Evolutionary conservation across 2,797 vertebrate genomes (phyloP).

Genomic region (Heliangelus exortis): DNA sequence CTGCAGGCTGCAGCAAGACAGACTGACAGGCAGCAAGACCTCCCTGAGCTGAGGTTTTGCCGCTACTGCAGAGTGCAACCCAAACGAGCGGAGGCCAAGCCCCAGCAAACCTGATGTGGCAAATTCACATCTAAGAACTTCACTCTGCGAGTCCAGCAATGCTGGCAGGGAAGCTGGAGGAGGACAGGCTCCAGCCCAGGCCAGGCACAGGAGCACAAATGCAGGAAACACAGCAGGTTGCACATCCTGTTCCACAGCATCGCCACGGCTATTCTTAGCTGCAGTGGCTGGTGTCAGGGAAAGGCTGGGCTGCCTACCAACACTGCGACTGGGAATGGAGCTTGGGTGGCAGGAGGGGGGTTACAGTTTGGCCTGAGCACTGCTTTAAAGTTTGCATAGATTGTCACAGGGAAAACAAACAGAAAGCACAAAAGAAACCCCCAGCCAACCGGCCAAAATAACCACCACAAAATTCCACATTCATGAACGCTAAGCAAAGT

Average conservation of each 20-base stretch:
- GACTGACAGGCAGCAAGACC: background rate
- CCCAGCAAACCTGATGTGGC: background rate
- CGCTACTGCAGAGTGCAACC: background rate
- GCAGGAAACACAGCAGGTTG: conserved; percentile 70
- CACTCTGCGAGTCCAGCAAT: background rate
- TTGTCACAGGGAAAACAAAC: background rate
- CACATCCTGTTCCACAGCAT: conserved; percentile 48
- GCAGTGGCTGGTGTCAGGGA: background rate
- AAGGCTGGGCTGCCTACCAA: background rate
- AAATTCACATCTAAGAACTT: background rate
- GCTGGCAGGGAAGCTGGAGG: background rate
- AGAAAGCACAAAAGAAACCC: background rate
- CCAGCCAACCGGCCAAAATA: no score
- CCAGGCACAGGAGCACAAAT: conserved; percentile 24
- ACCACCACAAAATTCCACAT: no score
- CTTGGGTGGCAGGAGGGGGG: background rate
- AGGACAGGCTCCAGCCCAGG: background rate
- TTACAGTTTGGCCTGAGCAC: background rate
- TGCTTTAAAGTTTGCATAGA: background rate
- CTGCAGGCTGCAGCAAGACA: background rate
- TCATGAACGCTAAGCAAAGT: background rate
- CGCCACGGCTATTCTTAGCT: conserved; percentile 29
- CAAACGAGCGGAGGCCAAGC: background rate
- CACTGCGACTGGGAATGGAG: background rate
- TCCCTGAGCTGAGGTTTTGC: background rate